phyloP scores from a whole-genome alignment of 2,888 invertebrate genomes.

The Strigamia maritima region DNA sequence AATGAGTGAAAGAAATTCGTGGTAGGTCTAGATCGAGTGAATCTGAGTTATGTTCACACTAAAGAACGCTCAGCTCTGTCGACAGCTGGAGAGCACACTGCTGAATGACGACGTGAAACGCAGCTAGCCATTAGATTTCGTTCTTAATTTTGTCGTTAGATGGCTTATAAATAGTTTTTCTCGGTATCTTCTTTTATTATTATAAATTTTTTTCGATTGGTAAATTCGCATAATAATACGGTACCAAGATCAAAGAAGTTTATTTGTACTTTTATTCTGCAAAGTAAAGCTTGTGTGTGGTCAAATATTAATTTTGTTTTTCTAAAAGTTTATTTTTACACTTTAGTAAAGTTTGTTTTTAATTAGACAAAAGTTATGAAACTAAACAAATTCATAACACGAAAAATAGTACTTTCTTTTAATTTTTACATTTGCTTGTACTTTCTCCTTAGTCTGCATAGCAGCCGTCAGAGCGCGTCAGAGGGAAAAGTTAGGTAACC shows the following conservation, averaged over 20 bases:
- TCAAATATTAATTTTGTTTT: background rate
- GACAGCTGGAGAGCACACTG: background rate
- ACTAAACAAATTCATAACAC: background rate
- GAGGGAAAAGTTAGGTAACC: background rate
- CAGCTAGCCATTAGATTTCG: background rate
- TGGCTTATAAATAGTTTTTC: background rate
- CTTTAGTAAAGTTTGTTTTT: background rate
- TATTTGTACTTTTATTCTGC: background rate
- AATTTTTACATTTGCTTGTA: too few relatives aligned
- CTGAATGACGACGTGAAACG: conserved; percentile 1
- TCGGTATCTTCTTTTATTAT: background rate
- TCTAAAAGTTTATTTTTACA: background rate
- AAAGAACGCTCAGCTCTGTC: background rate
- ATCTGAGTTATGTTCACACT: background rate
- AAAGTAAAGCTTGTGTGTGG: background rate
- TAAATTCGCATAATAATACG: too few relatives aligned
- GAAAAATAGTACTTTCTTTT: background rate
- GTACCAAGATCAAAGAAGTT: background rate
- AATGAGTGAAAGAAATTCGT: background rate
- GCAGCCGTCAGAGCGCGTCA: too few relatives aligned
- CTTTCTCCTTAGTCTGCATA: too few relatives aligned
- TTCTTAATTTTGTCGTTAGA: background rate
- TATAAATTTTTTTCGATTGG: background rate
- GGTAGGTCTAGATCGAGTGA: background rate
- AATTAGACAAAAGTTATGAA: background rate